Percentiles rank a stretch among this genome's conserved stretches.
Conservation (phyloP, 64 coral and sea anemone genomes). For the Trachythela sp. region DNA sequence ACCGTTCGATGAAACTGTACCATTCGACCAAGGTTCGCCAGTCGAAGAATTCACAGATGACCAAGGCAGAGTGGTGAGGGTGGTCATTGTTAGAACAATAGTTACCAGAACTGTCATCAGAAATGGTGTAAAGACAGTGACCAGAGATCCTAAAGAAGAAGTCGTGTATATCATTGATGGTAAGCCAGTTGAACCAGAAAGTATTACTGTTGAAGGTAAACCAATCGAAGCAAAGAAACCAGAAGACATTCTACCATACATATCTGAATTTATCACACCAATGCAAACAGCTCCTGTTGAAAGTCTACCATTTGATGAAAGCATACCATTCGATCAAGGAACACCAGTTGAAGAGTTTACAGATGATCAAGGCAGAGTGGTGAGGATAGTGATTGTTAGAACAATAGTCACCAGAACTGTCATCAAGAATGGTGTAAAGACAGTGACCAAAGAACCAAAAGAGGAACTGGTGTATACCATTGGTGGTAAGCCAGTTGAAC, state of each 20-base stretch:
- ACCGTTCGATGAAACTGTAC: neutral
- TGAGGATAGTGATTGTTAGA: neutral
- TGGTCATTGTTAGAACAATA: slow-evolving; percentile 20
- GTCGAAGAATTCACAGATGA: slow-evolving; percentile 35
- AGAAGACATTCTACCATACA: neutral
- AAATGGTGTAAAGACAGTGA: neutral
- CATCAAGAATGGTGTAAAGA: neutral
- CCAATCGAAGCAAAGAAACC: neutral
- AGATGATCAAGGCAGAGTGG: neutral
- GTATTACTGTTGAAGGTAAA: neutral
- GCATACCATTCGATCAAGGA: neutral
- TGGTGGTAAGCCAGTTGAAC: neutral
- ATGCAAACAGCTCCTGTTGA: neutral
- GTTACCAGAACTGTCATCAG: slow-evolving; percentile 28
- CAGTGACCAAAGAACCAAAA: neutral
- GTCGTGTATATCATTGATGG: neutral
- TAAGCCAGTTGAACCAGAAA: slow-evolving; percentile 1
- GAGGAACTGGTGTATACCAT: neutral
- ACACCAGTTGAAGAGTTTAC: neutral
- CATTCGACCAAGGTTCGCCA: neutral
- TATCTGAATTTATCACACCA: neutral
- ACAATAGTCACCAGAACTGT: slow-evolving; percentile 7
- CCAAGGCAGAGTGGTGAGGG: slow-evolving; percentile 41
- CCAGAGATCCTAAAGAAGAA: neutral
- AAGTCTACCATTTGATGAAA: neutral